Evolutionary conservation across 2,113 vertebrate genomes (phyloP), one percentile per base, ranked within the genome.

Genomic region (Castor canadensis): DNA sequence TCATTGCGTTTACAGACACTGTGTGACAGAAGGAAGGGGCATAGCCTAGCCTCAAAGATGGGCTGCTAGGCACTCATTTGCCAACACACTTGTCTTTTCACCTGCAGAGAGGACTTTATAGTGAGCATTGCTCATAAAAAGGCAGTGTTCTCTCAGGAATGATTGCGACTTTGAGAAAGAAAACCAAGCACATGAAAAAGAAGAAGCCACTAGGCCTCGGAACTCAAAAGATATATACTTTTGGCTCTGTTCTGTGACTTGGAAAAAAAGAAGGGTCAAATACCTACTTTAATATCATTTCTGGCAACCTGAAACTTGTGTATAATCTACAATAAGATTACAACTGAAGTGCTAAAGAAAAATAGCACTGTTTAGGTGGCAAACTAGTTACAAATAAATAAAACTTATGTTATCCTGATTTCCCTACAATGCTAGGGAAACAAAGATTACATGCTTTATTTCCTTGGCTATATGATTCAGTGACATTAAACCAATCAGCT

Each of bases 31-130:
- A 62, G 6, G 6, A 40, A n/a, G 82, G 40, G 7, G 3, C 5
- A 16, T 8, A 8, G 12, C 30, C 10, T 52, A 24, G 3, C 10
- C 3, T 60, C 67, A 6, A 1, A 1, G 9, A 17, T 12, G 1
- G 2, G 19, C 24, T 38, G 12, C 30, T 32, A 19, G 26, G 0
- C 16, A 11, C 12, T 16, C 30, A 32, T 16, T 67, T 67, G 30
- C 3, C 43, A 66, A 13, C 32, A 24, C 1, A 28, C 6, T 30
- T 54, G 11, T 17, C 22, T 11, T 82, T 60, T 54, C 17, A 8
- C n/a, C 24, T 69, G 2, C 10, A 71, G 15, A 40, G 24, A 47
- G 72, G 32, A 19, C 73, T 72, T 58, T 58, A 40, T 35, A 30
- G n/a, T 56, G 22, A 83, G 35, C 84, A 9, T 43, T 40, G 35